Percentiles rank a stretch among this genome's conserved stretches.
These are phyloP conservation scores for Lerema accius DNA, from an alignment of 1,140 invertebrate genomes.

Conservation along the genomic window DNA sequence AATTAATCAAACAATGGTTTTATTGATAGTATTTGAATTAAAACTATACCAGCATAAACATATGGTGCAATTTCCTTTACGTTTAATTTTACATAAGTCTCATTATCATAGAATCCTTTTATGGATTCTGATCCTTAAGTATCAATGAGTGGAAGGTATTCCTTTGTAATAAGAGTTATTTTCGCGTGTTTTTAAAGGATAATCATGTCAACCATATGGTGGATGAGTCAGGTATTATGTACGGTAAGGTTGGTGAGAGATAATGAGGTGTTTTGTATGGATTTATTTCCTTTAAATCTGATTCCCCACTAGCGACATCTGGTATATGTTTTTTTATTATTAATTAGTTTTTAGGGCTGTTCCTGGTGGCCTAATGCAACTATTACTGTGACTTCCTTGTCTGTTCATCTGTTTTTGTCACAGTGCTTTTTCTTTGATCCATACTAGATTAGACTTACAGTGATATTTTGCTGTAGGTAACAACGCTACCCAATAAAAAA, in stretches of 20 bases:
- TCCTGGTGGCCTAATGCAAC: no score
- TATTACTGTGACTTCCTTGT: no score
- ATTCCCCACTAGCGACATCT: not conserved
- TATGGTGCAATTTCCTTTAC: not conserved
- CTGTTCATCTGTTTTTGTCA: no score
- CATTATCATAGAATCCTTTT: slow-evolving; percentile 1
- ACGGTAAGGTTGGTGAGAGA: not conserved
- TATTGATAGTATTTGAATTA: not conserved
- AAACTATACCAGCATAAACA: not conserved
- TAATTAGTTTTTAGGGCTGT: no score
- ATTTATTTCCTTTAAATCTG: slow-evolving; percentile 17
- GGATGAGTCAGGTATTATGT: slow-evolving; percentile 17
- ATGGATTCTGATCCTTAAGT: not conserved
- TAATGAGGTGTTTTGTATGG: slow-evolving; percentile 21
- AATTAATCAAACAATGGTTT: not conserved
- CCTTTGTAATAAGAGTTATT: not conserved
- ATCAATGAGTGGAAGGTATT: not conserved
- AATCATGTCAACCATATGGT: slow-evolving; percentile 15
- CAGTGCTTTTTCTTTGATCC: no score
- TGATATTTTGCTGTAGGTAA: no score
- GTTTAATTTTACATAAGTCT: not conserved
- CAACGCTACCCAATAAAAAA: no score
- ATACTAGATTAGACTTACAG: no score
- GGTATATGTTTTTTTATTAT: no score
- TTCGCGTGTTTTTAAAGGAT: not conserved